These are phyloP conservation scores for Threskiornis aethiopicus DNA, from an alignment of 2,797 vertebrate genomes.

Conservation along the genomic window DNA sequence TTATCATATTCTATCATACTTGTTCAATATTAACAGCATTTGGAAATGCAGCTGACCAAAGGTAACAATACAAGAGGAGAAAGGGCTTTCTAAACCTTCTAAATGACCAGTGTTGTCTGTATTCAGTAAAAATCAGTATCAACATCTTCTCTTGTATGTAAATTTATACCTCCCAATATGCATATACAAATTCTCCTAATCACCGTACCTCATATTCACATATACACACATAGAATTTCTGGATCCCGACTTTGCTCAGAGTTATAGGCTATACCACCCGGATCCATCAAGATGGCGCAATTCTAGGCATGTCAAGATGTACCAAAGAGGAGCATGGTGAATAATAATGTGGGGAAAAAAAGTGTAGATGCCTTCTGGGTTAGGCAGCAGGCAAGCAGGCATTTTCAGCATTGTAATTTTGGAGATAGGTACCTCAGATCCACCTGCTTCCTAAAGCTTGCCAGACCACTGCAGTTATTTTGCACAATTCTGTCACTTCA, in stretches of 20 bases:
- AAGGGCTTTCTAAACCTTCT: neutral
- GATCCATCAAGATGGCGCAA: neutral
- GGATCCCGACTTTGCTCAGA: neutral
- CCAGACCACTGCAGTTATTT: slow-evolving; percentile 62
- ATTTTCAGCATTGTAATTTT: neutral
- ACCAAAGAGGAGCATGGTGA: neutral
- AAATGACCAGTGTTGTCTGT: neutral
- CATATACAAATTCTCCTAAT: neutral
- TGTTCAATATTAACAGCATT: neutral
- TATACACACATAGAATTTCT: neutral
- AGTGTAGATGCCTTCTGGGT: neutral
- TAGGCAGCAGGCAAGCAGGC: slow-evolving; percentile 11
- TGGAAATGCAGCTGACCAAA: neutral
- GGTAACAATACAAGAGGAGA: neutral
- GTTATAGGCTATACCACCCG: neutral
- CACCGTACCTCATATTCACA: neutral
- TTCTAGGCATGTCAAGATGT: neutral
- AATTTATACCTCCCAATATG: neutral
- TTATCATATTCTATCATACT: neutral
- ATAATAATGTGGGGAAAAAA: neutral
- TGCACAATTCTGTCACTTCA: slow-evolving; percentile 64
- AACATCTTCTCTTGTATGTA: neutral
- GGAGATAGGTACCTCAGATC: slow-evolving; percentile 24
- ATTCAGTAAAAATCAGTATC: neutral
- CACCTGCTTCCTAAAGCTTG: slow-evolving; percentile 58